phyloP scores from a whole-genome alignment of 2,797 vertebrate genomes.

The Sebastes paucispinis region DNA sequence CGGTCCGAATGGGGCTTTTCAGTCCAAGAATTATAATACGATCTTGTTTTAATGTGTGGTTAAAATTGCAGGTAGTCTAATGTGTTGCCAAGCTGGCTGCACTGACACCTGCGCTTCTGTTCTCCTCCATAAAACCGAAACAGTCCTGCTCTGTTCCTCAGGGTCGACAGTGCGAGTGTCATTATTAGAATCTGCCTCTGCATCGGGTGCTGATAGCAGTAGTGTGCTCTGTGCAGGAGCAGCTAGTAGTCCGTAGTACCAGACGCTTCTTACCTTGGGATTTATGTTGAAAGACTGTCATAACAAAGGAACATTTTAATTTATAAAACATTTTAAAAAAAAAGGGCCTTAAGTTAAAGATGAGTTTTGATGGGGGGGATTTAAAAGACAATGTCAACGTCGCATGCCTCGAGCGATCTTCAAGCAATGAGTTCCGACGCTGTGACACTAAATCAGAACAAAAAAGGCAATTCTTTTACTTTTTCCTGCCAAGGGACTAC shows the following conservation, averaged over 20 bases:
- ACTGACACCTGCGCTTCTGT: constrained; percentile 1
- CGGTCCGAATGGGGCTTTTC: background rate
- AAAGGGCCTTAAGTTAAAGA: background rate
- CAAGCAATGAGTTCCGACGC: background rate
- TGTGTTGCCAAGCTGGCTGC: background rate
- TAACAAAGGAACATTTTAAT: background rate
- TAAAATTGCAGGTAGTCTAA: background rate
- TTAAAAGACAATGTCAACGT: background rate
- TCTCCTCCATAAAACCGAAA: constrained; percentile 3
- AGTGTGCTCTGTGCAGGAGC: constrained; percentile 32
- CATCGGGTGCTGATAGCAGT: constrained; percentile 38
- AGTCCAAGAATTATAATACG: background rate
- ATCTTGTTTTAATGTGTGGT: background rate
- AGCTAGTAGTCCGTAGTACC: constrained; percentile 18
- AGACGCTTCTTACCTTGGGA: background rate
- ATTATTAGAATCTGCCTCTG: constrained; percentile 15
- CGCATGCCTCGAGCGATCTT: background rate
- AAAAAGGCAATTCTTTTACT: background rate
- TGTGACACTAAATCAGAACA: background rate
- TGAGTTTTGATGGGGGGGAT: background rate
- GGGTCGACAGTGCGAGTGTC: constrained; percentile 47
- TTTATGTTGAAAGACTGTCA: background rate
- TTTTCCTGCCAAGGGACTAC: background rate
- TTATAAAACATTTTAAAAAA: too few species aligned
- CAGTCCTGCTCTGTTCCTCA: constrained; percentile 19